Conservation (phyloP, 2,797 vertebrate species). For the Odontamblyopus rebecca region DNA sequence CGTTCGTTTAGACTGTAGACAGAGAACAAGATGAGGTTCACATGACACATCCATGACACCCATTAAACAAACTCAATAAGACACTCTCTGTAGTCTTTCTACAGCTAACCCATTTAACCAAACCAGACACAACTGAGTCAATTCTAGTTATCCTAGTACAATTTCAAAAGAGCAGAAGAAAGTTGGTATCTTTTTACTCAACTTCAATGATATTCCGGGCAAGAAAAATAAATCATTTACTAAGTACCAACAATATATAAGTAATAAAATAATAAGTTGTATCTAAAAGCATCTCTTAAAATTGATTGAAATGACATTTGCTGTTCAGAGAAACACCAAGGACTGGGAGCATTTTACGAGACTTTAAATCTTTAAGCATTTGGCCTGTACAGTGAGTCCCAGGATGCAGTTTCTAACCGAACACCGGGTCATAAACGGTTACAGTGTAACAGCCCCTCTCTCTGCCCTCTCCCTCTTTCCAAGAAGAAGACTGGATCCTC, state of each 20-base stretch:
- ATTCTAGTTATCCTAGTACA: not conserved
- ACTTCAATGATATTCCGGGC: not conserved
- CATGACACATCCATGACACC: conserved; percentile 9
- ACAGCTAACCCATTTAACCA: conserved; percentile 4
- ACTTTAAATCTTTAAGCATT: conserved; percentile 23
- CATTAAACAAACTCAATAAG: conserved; percentile 11
- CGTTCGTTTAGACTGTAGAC: conserved; percentile 91
- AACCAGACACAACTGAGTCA: not conserved
- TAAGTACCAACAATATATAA: not conserved
- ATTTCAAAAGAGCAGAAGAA: not conserved
- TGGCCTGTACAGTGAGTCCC: conserved; percentile 22
- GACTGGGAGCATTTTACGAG: conserved; percentile 11
- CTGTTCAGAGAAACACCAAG: conserved; percentile 15
- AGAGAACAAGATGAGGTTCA: conserved; percentile 29
- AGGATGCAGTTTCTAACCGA: conserved; percentile 45
- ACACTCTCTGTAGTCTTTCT: conserved; percentile 14
- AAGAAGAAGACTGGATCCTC: conserved; percentile 70
- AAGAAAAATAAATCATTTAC: not conserved
- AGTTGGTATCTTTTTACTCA: not conserved
- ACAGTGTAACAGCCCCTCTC: conserved; percentile 51
- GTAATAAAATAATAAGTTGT: too few species aligned
- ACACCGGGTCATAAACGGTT: conserved; percentile 57
- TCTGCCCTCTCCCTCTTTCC: conserved; percentile 36
- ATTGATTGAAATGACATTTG: not conserved
- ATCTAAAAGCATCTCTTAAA: not conserved